A percentile compares a stretch with the other conserved stretches of the same genome.
phyloP scores from a whole-genome alignment of 2,113 vertebrate genomes.

The Rhinopomastus cyanomelas region DNA sequence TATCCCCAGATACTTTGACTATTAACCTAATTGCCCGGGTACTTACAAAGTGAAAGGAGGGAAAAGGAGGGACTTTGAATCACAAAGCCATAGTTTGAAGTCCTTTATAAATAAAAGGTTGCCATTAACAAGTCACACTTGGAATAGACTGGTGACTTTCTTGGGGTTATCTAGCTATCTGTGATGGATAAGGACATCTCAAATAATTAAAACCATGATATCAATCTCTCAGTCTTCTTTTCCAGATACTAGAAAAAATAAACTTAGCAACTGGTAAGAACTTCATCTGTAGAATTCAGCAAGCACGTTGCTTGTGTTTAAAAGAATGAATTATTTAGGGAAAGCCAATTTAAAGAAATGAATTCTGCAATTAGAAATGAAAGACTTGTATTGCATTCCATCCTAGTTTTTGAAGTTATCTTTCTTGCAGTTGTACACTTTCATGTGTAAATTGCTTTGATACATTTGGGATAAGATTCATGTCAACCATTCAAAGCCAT shows the following conservation, averaged over 20 bases:
- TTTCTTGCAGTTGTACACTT: background rate
- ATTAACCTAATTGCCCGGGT: background rate
- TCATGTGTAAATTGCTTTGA: constrained; percentile 15
- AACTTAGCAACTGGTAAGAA: background rate
- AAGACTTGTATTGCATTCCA: background rate
- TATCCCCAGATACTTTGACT: constrained; percentile 19
- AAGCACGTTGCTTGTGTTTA: background rate
- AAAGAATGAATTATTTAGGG: background rate
- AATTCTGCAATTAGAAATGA: background rate
- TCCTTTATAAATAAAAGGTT: constrained; percentile 11
- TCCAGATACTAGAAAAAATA: background rate
- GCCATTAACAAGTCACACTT: background rate
- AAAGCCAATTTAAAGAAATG: background rate
- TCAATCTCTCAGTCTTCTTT: background rate
- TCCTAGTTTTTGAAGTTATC: background rate
- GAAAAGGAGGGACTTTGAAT: background rate
- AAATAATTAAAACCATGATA: background rate
- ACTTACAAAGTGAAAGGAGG: background rate
- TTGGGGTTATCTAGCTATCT: background rate
- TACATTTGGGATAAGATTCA: background rate
- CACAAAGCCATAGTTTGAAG: background rate
- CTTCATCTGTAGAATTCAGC: background rate
- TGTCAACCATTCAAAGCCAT: background rate
- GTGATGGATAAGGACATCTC: background rate
- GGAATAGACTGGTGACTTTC: background rate